Evolutionary conservation across 2,797 vertebrate genomes (phyloP), one percentile per base, ranked within the genome.

Genomic region (Microcaecilia unicolor): DNA sequence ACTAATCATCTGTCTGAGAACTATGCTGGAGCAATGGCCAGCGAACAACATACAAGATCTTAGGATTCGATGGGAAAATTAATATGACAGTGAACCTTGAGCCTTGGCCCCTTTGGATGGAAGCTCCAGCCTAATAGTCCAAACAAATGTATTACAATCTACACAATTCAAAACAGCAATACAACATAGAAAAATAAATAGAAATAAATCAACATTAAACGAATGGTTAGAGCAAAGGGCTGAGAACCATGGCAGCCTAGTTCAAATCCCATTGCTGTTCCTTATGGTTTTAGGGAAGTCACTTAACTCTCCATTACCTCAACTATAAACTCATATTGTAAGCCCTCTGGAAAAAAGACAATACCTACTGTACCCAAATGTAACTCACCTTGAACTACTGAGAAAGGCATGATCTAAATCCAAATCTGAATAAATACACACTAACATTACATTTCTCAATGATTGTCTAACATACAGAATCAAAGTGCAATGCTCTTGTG

Each of bases 381-480:
- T n/a, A n/a, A n/a, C n/a, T n/a, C n/a, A n/a, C n/a, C n/a, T n/a
- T n/a, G n/a, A n/a, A n/a, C n/a, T n/a, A n/a, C n/a, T n/a, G n/a
- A n/a, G n/a, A n/a, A n/a, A n/a, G n/a, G n/a, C n/a, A n/a, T n/a
- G n/a, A n/a, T n/a, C n/a, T n/a, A n/a, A n/a, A n/a, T n/a, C n/a
- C n/a, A 30, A 54, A 61, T 45, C 57, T 59, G 61, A 64, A 63
- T 37, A 37, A 15, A 20, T 43, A n/a, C n/a, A n/a, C n/a, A n/a
- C n/a, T n/a, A n/a, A n/a, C n/a, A 22, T 37, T 4, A 7, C 8
- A 10, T 19, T n/a, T 10, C 15, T 15, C 18, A 41, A 30, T 43
- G 15, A 30, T 1, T 1, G 44, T 1, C 19, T 0, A 22, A 37
- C 36, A 11, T 21, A 19, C 2, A 1, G 12, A 5, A 18, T 13